Base-by-base conservation (phyloP, 2,113 vertebrate genomes). In the Sebastes fasciatus region DNA sequence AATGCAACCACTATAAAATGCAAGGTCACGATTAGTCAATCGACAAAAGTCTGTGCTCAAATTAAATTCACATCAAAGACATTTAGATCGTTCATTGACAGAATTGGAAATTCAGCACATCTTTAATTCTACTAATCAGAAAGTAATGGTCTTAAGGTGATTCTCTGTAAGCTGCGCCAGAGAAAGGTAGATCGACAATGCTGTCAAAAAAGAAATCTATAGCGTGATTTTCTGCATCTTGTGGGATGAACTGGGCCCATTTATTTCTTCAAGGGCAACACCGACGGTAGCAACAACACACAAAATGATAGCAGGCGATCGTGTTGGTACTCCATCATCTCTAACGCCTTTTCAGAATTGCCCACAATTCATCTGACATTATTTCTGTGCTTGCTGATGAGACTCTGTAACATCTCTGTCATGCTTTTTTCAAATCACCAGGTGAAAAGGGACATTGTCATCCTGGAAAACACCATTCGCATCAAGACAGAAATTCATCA, bases 191-290 rank as follows among this genome's bases (percentile, higher is more conserved):
- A 54, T 72, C 58, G 77, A 72, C 74, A 78, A n/a, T 43, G 61
- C 69, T 69, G 52, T 86, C 79, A 76, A 84, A 77, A 77, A 21
- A 63, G 17, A 74, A 78, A 86, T 84, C 63, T 65, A 81, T 49
- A 61, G 19, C 8, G 73, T 75, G 19, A 74, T 83, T 76, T 74
- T 42, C 60, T 21, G 10, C 67, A 65, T 77, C 74, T 49, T 60
- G 63, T 77, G 40, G n/a, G 54, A 4, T 23, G 8, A 52, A 51
- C 6, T 26, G 66, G 51, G 74, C 51, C 67, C 58, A 82, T 83
- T 58, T 64, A 80, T 90, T 86, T 82, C 61, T 84, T 79, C 89
- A 88, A 90, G 80, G 80, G 62, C 79, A 86, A 79, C 52, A 43
- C 49, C 21, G 42, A 72, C 81, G 57, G 46, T 67, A 64, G 52